Percentiles rank a stretch among this genome's conserved stretches.
Evolutionary conservation across 1,140 invertebrate genomes (phyloP).

Genomic region (Conus betulinus): DNA sequence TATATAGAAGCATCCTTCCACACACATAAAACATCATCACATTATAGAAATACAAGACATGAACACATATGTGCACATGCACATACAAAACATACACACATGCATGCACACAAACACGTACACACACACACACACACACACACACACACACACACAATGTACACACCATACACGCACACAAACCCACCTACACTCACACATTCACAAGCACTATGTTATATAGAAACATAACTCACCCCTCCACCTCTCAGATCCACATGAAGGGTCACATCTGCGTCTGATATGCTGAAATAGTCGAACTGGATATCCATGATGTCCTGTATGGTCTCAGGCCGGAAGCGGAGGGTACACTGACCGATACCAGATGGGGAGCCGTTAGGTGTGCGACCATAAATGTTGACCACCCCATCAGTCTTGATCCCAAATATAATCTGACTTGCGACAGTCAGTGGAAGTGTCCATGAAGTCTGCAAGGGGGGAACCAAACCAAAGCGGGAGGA

Average conservation of each 20-base stretch:
- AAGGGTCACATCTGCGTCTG: conserved; percentile 10
- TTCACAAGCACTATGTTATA: too few species aligned
- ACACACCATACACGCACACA: too few species aligned
- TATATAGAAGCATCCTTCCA: too few species aligned
- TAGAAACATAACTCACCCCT: conserved; percentile 3
- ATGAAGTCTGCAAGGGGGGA: conserved; percentile 23
- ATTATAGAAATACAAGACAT: too few species aligned
- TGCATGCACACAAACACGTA: background rate
- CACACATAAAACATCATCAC: too few species aligned
- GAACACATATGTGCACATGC: too few species aligned
- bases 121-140: too few species aligned
- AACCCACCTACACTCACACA: too few species aligned
- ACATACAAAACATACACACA: too few species aligned
- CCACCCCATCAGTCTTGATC: conserved; percentile 1
- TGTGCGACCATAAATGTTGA: conserved; percentile 13
- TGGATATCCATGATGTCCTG: background rate
- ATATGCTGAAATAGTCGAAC: conserved; percentile 1
- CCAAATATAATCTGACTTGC: background rate
- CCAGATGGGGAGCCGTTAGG: background rate
- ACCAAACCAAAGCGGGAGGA: too few species aligned
- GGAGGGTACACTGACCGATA: background rate
- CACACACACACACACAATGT: background rate
- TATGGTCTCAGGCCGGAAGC: conserved; percentile 8
- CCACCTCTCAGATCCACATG: conserved; percentile 12
- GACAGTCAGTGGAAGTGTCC: conserved; percentile 18